phyloP scores from a whole-genome alignment of 2,797 vertebrate genomes.

The Paguma larvata region DNA sequence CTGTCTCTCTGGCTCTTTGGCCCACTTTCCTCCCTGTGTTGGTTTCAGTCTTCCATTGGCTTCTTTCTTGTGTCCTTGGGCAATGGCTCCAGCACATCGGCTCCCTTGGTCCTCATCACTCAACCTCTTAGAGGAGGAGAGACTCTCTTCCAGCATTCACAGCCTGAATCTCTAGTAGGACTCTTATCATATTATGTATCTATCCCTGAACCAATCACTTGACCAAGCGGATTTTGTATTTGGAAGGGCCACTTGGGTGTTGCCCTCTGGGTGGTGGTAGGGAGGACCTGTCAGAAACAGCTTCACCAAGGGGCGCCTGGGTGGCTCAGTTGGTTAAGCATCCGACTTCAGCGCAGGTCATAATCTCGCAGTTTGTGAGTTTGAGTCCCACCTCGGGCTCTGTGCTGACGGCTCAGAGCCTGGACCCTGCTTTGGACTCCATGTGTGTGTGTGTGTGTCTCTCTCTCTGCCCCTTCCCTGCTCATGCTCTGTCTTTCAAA shows the following conservation, averaged over 20 bases:
- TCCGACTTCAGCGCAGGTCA: too few species aligned
- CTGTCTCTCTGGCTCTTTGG: background rate
- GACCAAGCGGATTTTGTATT: background rate
- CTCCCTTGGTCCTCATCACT: background rate
- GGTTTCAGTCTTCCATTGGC: background rate
- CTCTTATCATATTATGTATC: background rate
- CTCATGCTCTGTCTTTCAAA: too few species aligned
- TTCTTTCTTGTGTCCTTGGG: background rate
- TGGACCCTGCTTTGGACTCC: too few species aligned
- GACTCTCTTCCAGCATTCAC: background rate
- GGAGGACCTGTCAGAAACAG: background rate
- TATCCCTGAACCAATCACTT: background rate
- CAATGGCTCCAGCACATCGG: background rate
- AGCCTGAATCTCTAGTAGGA: background rate
- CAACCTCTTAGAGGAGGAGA: background rate
- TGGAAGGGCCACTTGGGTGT: background rate
- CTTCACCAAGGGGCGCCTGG: background rate
- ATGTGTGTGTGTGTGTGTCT: too few species aligned
- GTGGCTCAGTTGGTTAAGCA: too few species aligned
- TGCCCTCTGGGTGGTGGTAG: background rate
- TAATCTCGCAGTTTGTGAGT: too few species aligned
- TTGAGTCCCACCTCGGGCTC: too few species aligned
- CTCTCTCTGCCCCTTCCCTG: too few species aligned
- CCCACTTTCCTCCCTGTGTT: background rate
- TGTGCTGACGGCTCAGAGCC: too few species aligned